Conservation (phyloP, 2,113 vertebrate species). For the Oxyura jamaicensis region DNA sequence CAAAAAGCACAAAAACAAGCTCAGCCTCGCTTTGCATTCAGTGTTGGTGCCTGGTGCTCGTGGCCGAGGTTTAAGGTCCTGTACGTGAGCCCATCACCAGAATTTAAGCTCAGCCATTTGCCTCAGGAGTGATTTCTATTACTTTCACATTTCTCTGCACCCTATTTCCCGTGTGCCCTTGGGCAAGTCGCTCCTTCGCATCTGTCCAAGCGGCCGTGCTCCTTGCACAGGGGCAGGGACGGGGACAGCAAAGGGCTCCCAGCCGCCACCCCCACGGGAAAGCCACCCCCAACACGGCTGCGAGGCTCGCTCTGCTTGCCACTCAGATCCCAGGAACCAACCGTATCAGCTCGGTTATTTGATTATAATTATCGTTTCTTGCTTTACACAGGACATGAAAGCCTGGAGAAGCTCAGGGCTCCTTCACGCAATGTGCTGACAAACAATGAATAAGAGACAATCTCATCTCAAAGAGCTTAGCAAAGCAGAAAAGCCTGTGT, state of each 20-base stretch:
- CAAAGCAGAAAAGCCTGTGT: background rate
- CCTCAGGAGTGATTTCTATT: background rate
- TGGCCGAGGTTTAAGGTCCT: background rate
- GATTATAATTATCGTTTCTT: slow-evolving; percentile 34
- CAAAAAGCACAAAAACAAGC: background rate
- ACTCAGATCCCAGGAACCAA: background rate
- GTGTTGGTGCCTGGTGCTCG: accelerated
- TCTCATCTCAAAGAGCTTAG: slow-evolving; percentile 8
- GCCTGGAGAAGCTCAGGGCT: slow-evolving; percentile 36
- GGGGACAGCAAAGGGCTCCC: background rate
- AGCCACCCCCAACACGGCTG: accelerated
- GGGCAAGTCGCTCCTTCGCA: background rate
- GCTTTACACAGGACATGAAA: slow-evolving; percentile 40
- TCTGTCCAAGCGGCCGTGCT: background rate
- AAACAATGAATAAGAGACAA: slow-evolving; percentile 19
- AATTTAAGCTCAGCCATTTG: background rate
- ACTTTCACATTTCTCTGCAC: background rate
- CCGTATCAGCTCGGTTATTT: background rate
- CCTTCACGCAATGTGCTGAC: background rate
- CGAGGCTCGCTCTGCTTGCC: background rate
- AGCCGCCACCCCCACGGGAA: background rate
- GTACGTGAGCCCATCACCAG: accelerated
- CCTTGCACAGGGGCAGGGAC: background rate
- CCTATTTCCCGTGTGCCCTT: background rate
- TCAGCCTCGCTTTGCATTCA: accelerated